phyloP scores from a whole-genome alignment of 2,113 vertebrate genomes.

The Clinocottus analis region DNA sequence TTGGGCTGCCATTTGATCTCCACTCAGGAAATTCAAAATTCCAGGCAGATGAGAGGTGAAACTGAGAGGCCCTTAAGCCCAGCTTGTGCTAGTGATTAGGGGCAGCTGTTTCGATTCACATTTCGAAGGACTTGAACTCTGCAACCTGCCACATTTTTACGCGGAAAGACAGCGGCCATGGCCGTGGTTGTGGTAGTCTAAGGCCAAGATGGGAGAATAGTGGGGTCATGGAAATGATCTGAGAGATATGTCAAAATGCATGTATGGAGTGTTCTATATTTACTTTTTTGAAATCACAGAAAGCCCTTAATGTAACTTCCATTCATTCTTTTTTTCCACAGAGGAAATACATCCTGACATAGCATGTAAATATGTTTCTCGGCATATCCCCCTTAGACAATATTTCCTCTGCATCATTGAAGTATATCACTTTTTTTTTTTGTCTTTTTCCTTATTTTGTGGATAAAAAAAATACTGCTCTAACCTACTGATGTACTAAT shows the following conservation, averaged over 20 bases:
- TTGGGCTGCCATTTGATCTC: conserved; percentile 86
- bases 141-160: conserved; percentile 85
- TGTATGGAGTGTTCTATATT: neutral
- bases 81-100: conserved; percentile 87
- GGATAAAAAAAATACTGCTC: neutral
- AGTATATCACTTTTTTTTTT: neutral
- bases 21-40: conserved; percentile 88
- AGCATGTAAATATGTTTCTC: conserved; percentile 2
- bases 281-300: neutral
- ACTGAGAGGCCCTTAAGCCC: conserved; percentile 85
- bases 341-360: neutral
- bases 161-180: conserved; percentile 61
- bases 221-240: neutral
- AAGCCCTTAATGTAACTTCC: neutral
- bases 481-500: neutral
- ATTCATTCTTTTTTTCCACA: neutral
- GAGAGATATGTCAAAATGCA: neutral
- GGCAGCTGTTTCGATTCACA: conserved; percentile 89
- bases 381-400: neutral
- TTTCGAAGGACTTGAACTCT: conserved; percentile 87
- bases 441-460: neutral
- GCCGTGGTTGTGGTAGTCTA: conserved; percentile 49
- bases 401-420: neutral
- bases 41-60: conserved; percentile 89
- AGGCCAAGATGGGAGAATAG: conserved; percentile 27